Evolutionary conservation across 2,797 vertebrate genomes (phyloP).

Genomic region (Zalophus californianus): DNA sequence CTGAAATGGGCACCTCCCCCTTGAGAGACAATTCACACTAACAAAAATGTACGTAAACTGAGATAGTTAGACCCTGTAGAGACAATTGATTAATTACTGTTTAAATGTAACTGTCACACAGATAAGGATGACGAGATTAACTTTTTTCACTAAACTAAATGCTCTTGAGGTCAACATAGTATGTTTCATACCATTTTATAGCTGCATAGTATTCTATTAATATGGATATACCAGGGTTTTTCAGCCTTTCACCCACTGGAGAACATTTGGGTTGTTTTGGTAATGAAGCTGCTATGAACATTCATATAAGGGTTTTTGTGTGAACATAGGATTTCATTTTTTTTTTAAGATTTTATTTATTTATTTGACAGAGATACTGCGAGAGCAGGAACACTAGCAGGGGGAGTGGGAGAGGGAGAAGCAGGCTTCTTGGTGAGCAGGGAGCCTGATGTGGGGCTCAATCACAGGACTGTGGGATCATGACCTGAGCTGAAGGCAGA

Average conservation of each 20-base stretch:
- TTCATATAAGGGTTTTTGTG: neutral
- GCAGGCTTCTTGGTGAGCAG: too few relatives aligned
- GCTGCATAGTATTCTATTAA: neutral
- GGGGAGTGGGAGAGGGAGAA: too few relatives aligned
- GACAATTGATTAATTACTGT: neutral
- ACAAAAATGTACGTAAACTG: neutral
- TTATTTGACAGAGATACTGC: too few relatives aligned
- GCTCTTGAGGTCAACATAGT: neutral
- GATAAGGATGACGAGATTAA: neutral
- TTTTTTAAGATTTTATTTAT: too few relatives aligned
- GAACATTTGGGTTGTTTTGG: neutral
- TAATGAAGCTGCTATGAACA: neutral
- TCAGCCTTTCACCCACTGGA: neutral
- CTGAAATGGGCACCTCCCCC: neutral
- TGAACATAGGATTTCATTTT: neutral
- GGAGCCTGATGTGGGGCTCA: too few relatives aligned
- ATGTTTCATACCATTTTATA: neutral
- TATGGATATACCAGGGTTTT: neutral
- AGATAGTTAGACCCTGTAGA: neutral
- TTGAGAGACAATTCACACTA: neutral
- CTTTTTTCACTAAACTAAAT: neutral
- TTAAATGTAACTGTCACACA: neutral
- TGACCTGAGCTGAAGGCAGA: too few relatives aligned
- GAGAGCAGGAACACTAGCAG: too few relatives aligned
- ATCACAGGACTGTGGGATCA: too few relatives aligned